phyloP scores from a whole-genome alignment of 2,797 vertebrate genomes.

The Setipinna tenuifilis region DNA sequence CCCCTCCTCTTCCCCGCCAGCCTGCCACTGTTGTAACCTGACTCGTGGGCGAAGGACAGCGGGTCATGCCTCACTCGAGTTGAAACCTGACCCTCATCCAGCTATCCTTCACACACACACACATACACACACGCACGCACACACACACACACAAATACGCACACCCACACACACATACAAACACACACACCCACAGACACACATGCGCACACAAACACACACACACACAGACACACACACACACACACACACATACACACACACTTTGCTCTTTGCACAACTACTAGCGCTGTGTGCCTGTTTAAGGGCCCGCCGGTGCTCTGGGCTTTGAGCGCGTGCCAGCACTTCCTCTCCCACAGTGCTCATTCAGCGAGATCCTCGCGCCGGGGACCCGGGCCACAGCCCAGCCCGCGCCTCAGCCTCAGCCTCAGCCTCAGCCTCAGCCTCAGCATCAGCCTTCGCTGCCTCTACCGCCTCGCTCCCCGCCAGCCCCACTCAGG shows the following conservation, averaged over 20 bases:
- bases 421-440: not conserved
- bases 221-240: not conserved
- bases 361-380: not conserved
- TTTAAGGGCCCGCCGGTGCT: not conserved
- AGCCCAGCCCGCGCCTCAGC: not conserved
- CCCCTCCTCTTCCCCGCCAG: constrained; percentile 52
- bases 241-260: not conserved
- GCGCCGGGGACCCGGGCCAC: not conserved
- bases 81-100: constrained; percentile 63
- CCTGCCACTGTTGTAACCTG: constrained; percentile 73
- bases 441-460: not conserved
- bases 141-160: not conserved
- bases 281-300: constrained; percentile 1
- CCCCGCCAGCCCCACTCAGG: not conserved
- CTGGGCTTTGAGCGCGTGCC: constrained; percentile 17
- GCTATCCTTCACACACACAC: not conserved
- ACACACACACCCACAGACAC: not conserved
- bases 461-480: too few species aligned
- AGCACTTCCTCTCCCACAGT: constrained; percentile 1
- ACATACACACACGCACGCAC: constrained; percentile 2
- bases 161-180: not conserved
- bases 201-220: not conserved
- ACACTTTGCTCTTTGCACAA: not conserved
- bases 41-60: constrained; percentile 70
- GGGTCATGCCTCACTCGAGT: constrained; percentile 72